phyloP scores from a whole-genome alignment of 2,888 invertebrate species.

The Callinectes sapidus region DNA sequence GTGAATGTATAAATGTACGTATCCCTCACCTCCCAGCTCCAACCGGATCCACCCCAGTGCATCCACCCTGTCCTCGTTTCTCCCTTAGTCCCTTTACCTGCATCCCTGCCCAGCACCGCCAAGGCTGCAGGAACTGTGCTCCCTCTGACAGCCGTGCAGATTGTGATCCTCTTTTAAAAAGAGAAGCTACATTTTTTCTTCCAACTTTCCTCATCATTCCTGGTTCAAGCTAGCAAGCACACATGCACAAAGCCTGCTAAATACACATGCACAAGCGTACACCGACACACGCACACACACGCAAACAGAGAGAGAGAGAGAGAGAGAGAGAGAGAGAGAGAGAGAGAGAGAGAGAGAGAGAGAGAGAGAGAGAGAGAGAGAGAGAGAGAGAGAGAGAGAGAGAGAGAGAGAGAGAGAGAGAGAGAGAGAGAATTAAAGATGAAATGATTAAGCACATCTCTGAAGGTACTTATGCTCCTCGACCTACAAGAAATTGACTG shows the following conservation, averaged over 20 bases:
- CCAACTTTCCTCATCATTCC: background rate
- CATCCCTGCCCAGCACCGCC: background rate
- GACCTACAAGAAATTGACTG: background rate
- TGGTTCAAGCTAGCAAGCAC: background rate
- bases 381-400: background rate
- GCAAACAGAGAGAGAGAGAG: background rate
- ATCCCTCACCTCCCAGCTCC: background rate
- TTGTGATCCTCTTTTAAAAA: background rate
- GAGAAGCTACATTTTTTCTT: background rate
- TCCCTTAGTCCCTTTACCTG: background rate
- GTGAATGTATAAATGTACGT: background rate
- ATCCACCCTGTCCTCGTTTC: background rate
- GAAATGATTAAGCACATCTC: background rate
- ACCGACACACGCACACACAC: background rate
- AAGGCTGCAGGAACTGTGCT: background rate
- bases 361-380: too few relatives aligned
- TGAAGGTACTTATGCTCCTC: background rate
- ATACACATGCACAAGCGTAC: background rate
- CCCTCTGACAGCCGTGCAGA: background rate
- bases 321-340: too few relatives aligned
- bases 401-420: background rate
- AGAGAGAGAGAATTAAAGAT: constrained; percentile 6
- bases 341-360: too few relatives aligned
- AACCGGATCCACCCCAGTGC: background rate
- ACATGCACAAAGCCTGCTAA: background rate